Evolutionary conservation across 2,888 invertebrate species (phyloP).

Genomic region (Lycia hirtaria): DNA sequence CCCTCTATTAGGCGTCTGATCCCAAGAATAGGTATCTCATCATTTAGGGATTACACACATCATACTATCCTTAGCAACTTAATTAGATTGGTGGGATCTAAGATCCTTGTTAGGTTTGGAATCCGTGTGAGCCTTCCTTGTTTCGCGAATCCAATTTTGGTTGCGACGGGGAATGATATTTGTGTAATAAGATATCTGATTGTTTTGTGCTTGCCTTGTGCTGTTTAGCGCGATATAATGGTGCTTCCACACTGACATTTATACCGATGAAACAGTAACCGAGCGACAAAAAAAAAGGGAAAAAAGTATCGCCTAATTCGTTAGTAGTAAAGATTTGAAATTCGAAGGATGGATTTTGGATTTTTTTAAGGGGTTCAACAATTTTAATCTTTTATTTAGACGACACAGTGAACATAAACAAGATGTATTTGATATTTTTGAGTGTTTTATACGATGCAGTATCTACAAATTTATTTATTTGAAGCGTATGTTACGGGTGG

Average conservation of each 20-base stretch:
- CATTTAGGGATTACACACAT: slow-evolving; percentile 39
- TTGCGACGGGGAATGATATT: slow-evolving; percentile 16
- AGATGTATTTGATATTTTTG: too few species aligned
- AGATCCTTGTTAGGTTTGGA: slow-evolving; percentile 26
- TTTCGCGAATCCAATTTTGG: slow-evolving; percentile 24
- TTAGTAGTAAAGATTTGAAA: not conserved
- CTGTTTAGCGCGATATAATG: not conserved
- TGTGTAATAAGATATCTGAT: slow-evolving; percentile 19
- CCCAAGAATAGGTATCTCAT: slow-evolving; percentile 38
- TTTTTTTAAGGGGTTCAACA: too few species aligned
- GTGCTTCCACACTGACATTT: not conserved
- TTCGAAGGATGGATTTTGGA: too few species aligned
- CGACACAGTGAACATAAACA: too few species aligned
- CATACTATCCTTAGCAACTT: slow-evolving; percentile 38
- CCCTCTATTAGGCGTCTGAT: slow-evolving; percentile 39
- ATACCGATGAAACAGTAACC: not conserved
- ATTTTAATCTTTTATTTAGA: too few species aligned
- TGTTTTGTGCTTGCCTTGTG: slow-evolving; percentile 10
- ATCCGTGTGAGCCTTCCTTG: slow-evolving; percentile 27
- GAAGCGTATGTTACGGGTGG: too few species aligned
- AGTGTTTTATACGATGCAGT: too few species aligned
- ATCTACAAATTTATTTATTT: too few species aligned
- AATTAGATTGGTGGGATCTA: slow-evolving; percentile 35
- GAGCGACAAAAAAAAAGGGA: too few species aligned
- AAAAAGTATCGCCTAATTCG: too few species aligned